phyloP scores from a whole-genome alignment of 2,113 vertebrate genomes.

The Synodontis membranacea region DNA sequence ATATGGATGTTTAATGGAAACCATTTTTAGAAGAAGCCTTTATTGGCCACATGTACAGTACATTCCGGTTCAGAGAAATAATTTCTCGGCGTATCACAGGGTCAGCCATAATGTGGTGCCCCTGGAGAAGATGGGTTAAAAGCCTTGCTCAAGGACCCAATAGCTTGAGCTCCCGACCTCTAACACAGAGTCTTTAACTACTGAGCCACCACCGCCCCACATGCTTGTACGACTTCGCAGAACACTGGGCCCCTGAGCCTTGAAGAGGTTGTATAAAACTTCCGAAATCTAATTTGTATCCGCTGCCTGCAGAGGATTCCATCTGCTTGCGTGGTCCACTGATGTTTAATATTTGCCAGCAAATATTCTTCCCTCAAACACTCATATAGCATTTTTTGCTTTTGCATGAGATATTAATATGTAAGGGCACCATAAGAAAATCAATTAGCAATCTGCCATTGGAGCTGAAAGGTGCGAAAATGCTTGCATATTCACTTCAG shows the following conservation, averaged over 20 bases:
- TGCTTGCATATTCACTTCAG: constrained; percentile 79
- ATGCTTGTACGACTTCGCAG: background rate
- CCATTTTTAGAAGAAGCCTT: background rate
- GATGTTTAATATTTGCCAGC: constrained; percentile 39
- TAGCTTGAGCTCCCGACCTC: background rate
- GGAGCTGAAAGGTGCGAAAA: constrained; percentile 54
- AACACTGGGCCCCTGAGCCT: no score
- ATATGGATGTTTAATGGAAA: background rate
- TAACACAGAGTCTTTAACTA: background rate
- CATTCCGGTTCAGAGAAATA: background rate
- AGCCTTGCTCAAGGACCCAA: background rate
- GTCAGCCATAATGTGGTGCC: background rate
- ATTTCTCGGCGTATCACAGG: background rate
- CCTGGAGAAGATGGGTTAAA: background rate
- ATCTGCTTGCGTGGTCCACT: background rate
- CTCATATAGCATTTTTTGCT: constrained; percentile 25
- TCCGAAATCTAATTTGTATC: no score
- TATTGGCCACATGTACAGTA: background rate
- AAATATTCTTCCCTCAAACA: constrained; percentile 12
- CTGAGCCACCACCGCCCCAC: background rate
- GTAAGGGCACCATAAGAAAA: constrained; percentile 69
- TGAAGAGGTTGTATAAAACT: no score
- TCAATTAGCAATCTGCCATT: constrained; percentile 76
- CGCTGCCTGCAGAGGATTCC: no score
- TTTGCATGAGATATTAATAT: constrained; percentile 72